Evolutionary conservation across 2,888 invertebrate species (phyloP).

Genomic region (Eustalomyia histrio): DNA sequence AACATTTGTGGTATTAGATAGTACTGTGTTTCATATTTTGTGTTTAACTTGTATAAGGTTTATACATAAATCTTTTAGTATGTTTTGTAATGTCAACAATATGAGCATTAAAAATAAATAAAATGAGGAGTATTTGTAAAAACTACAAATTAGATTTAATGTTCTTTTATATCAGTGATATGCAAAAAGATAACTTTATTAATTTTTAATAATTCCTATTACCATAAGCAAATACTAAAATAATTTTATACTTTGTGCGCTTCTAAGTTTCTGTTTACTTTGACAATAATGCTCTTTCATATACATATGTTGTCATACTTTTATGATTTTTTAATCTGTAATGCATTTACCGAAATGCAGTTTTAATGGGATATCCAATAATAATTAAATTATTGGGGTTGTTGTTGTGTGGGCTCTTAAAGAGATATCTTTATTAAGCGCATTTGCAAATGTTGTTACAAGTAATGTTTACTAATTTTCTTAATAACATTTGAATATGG

Average conservation of each 20-base stretch:
- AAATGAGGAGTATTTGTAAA: constrained; percentile 40
- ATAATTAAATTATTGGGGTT: not conserved
- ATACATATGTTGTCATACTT: no score
- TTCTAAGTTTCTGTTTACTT: not conserved
- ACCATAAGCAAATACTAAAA: not conserved
- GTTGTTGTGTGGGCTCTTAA: not conserved
- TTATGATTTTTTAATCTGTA: not conserved
- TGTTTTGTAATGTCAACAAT: constrained; percentile 44
- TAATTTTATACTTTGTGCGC: not conserved
- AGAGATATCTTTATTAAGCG: not conserved
- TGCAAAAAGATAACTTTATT: constrained; percentile 22
- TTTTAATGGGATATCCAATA: not conserved
- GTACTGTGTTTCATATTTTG: constrained; percentile 3
- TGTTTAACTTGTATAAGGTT: not conserved
- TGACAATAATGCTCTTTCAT: not conserved
- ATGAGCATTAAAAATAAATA: constrained; percentile 37
- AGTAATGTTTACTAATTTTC: not conserved
- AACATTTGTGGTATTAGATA: constrained; percentile 17
- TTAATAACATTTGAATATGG: no score
- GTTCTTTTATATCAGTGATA: constrained; percentile 22
- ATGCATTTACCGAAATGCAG: not conserved
- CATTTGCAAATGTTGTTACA: not conserved
- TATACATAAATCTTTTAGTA: constrained; percentile 3
- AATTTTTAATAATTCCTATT: constrained; percentile 1
- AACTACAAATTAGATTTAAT: constrained; percentile 45